These are phyloP conservation scores for Epizoanthus fatuus DNA, from an alignment of 92 coral and sea anemone species.

Conservation along the genomic window DNA sequence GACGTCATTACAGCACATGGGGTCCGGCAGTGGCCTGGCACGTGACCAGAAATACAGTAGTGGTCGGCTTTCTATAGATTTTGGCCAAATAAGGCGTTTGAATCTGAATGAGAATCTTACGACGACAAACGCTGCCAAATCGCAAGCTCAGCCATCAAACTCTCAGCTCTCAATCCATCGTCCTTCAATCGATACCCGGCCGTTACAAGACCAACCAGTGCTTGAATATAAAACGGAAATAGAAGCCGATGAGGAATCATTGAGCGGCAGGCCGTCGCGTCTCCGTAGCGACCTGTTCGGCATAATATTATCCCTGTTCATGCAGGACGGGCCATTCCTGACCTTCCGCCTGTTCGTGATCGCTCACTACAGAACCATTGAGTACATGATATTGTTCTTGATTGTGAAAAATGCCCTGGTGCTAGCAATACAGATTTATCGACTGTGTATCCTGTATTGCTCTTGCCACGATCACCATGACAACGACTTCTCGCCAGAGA, in stretches of 20 bases:
- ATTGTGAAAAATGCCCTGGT: conserved; percentile 96
- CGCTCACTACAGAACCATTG: conserved; percentile 90
- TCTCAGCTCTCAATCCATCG: conserved; percentile 13
- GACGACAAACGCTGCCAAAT: not conserved
- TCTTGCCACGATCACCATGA: conserved; percentile 94
- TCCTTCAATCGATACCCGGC: conserved; percentile 23
- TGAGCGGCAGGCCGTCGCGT: conserved; percentile 54
- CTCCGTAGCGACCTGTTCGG: conserved; percentile 88
- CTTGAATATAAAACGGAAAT: conserved; percentile 44
- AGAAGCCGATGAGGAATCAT: conserved; percentile 25
- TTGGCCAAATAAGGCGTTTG: not conserved
- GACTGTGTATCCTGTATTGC: conserved; percentile 91
- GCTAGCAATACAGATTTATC: conserved; percentile 88
- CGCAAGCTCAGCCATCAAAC: not conserved
- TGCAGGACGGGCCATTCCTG: conserved; percentile 97
- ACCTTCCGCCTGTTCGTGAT: conserved; percentile 92
- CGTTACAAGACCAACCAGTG: conserved; percentile 26
- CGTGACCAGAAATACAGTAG: not conserved
- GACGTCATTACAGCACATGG: conserved; percentile 4
- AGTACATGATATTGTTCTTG: conserved; percentile 95
- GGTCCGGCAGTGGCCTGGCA: not conserved
- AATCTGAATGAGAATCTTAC: not conserved
- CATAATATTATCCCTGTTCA: conserved; percentile 81
- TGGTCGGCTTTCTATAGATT: conserved; percentile 1
- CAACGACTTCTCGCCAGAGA: conserved; percentile 97